Evolutionary conservation across 2,113 vertebrate species (phyloP).

Genomic region (Neotoma lepida): DNA sequence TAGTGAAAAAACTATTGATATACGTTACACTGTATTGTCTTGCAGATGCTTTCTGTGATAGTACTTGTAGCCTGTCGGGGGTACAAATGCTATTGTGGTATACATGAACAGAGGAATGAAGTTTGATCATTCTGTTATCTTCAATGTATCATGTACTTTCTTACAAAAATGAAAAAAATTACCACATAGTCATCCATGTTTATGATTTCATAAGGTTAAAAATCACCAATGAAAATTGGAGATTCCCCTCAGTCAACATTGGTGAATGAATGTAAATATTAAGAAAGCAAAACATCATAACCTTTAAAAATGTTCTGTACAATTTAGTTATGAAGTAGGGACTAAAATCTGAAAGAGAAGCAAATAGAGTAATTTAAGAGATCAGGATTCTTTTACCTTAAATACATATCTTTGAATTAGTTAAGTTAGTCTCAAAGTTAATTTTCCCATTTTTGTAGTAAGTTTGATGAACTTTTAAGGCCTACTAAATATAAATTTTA

Average conservation of each 20-base stretch:
- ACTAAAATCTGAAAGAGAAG: neutral
- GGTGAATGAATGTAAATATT: conserved; percentile 56
- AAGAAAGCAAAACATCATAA: conserved; percentile 8
- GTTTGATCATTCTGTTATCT: no score
- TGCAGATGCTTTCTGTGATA: neutral
- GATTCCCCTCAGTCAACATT: conserved; percentile 71
- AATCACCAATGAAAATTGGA: conserved; percentile 59
- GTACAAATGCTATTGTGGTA: neutral
- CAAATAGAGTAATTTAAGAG: no score
- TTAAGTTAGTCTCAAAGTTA: no score
- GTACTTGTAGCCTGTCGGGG: neutral
- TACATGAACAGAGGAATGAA: neutral
- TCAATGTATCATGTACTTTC: accelerated
- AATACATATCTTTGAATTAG: no score
- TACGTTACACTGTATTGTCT: neutral
- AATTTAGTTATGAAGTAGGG: conserved; percentile 3
- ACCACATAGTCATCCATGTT: conserved; percentile 53
- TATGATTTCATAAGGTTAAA: conserved; percentile 65
- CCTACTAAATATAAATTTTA: no score
- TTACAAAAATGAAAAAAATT: neutral
- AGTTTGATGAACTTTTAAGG: no score
- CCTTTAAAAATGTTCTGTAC: neutral
- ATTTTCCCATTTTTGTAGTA: no score
- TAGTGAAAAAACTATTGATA: conserved; percentile 36
- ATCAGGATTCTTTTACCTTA: no score